Base-by-base conservation (phyloP, 2,888 invertebrate species). In the Phania funesta region DNA sequence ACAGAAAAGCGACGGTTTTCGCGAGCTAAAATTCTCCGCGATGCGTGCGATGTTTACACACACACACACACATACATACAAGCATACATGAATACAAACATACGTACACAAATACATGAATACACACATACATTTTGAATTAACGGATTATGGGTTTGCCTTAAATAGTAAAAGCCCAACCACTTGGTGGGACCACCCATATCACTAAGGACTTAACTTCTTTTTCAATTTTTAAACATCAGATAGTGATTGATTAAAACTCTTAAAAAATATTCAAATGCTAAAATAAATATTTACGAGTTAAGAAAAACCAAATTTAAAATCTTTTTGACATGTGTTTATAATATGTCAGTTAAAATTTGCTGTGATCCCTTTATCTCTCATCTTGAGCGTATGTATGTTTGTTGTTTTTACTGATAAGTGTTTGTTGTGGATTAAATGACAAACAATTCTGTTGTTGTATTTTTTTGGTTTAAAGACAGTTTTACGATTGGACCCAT, bases 161-260 rank as follows among this genome's bases (percentile, higher is more conserved):
- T 70, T 24, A 3, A 35, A 38, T 16, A 46, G 46, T 52, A 70
- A 16, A 70, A 62, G 44, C n/a, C 44, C 18, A 77, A 70, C 44
- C 54, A 70, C 60, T 71, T 78, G 38, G 20, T 56, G 41, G 26
- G 71, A 78, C 77, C 78, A 71, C 71, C 71, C 78, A 73, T 60
- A 54, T 32, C 26, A n/a, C 50, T 71, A 58, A n/a, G n/a, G n/a
- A n/a, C n/a, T n/a, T n/a, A 56, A 44, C 16, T n/a, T n/a, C 13
- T 64, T 58, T 56, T 13, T n/a, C 44, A 41, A 29, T 22, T 64
- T 38, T 38, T 18, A 58, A 48, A 56, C 64, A 65, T n/a, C 48
- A 65, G 32, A 58, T 73, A 79, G 73, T 65, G 78, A 79, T 79
- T 79, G 71, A 79, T 73, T 79, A 65, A 79, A 73, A 70, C 62